Conservation (phyloP, 2,888 invertebrate species). For the Amblyteles armatorius region DNA sequence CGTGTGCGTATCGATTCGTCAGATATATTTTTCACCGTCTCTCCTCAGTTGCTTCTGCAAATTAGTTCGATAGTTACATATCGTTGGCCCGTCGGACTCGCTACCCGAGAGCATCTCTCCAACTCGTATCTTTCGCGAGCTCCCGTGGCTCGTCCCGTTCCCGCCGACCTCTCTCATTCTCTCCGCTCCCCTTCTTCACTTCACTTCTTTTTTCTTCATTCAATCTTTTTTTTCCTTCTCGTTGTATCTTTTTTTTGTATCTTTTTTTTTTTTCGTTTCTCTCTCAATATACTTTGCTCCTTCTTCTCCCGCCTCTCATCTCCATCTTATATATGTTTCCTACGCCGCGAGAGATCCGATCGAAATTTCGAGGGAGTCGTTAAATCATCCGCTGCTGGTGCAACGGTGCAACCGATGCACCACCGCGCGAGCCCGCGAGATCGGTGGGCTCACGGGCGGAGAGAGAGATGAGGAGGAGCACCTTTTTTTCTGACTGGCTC, state of each 20-base stretch:
- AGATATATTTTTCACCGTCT: conserved; percentile 62
- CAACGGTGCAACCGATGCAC: conserved; percentile 45
- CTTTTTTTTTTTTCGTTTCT: conserved; percentile 66
- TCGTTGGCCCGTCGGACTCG: conserved; percentile 50
- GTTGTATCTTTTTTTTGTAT: conserved; percentile 22
- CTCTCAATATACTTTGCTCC: conserved; percentile 60
- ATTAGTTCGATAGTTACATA: conserved; percentile 64
- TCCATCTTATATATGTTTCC: conserved; percentile 66
- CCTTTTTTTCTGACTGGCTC: conserved; percentile 61
- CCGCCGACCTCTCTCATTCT: conserved; percentile 20
- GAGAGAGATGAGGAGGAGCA: conserved; percentile 4
- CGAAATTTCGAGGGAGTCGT: conserved; percentile 79
- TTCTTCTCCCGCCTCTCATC: conserved; percentile 70
- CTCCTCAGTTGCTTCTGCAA: conserved; percentile 63
- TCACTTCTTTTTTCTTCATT: conserved; percentile 71
- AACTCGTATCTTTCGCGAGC: conserved; percentile 38
- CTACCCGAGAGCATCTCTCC: conserved; percentile 38
- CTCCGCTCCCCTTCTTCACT: conserved; percentile 28
- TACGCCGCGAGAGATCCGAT: conserved; percentile 73
- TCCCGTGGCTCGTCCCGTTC: conserved; percentile 58
- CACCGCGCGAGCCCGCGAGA: conserved; percentile 27
- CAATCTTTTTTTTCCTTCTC: conserved; percentile 8
- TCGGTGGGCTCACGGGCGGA: conserved; percentile 23
- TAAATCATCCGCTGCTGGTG: conserved; percentile 75
- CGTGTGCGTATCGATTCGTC: conserved; percentile 45